These are phyloP conservation scores for Actinia equina DNA, from an alignment of 64 coral and sea anemone genomes.

Conservation along the genomic window DNA sequence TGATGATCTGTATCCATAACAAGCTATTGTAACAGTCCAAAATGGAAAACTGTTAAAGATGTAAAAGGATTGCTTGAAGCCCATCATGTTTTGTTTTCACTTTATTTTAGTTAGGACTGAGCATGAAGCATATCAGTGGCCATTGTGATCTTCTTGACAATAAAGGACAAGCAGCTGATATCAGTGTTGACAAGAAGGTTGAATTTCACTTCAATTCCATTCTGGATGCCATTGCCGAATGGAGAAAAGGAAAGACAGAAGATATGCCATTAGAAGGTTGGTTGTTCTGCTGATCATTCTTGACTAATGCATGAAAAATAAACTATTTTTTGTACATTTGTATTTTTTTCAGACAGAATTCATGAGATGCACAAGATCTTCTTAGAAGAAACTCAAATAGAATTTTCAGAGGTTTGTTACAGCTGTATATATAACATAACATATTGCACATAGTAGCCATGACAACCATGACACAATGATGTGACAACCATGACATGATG, in stretches of 20 bases:
- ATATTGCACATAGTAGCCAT: no score
- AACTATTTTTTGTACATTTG: not conserved
- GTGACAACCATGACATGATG: no score
- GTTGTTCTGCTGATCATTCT: not conserved
- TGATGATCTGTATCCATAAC: no score
- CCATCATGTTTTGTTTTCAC: not conserved
- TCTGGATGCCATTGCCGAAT: constrained; percentile 74
- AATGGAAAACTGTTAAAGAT: not conserved
- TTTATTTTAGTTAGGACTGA: constrained; percentile 57
- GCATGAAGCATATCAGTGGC: constrained; percentile 76
- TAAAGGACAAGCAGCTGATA: constrained; percentile 56
- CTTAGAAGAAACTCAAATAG: constrained; percentile 65
- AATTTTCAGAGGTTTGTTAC: constrained; percentile 70
- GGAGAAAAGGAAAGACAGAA: constrained; percentile 33
- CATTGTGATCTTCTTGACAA: constrained; percentile 89
- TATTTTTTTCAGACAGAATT: constrained; percentile 58
- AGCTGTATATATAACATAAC: no score
- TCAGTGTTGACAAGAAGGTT: constrained; percentile 69
- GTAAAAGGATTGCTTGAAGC: not conserved
- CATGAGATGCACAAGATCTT: constrained; percentile 82
- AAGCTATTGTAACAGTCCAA: not conserved
- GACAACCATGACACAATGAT: no score
- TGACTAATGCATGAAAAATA: no score
- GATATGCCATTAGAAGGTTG: constrained; percentile 90
- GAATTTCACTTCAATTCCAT: constrained; percentile 96